phyloP scores from a whole-genome alignment of 2,797 vertebrate genomes.

The Bovichtus variegatus region DNA sequence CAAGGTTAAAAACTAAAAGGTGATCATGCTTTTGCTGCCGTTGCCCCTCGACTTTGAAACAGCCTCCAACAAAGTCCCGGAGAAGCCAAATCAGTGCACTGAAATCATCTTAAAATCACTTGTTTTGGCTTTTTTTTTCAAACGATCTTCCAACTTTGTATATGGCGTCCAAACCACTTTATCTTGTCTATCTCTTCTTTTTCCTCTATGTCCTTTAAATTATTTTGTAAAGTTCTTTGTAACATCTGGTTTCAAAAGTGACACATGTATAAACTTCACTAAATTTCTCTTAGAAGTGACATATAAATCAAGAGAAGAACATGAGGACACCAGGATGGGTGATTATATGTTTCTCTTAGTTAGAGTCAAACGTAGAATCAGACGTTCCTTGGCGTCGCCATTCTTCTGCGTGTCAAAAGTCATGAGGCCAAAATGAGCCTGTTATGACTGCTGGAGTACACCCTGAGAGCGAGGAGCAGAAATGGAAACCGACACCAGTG shows the following conservation, averaged over 20 bases:
- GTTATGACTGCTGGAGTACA: constrained; percentile 40
- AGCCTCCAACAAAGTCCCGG: not conserved
- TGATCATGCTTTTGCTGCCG: constrained; percentile 18
- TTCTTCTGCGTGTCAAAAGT: constrained; percentile 13
- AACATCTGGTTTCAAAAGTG: constrained; percentile 10
- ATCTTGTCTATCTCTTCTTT: not conserved
- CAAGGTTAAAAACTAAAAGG: constrained; percentile 25
- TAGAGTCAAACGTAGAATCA: constrained; percentile 57
- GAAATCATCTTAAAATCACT: not conserved
- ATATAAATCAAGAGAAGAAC: constrained; percentile 10
- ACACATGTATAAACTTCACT: constrained; percentile 18
- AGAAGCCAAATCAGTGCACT: not conserved
- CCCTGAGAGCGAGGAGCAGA: constrained; percentile 27
- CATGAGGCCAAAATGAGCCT: constrained; percentile 27
- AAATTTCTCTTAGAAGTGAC: constrained; percentile 11
- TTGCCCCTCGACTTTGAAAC: not conserved
- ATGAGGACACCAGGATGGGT: constrained; percentile 5
- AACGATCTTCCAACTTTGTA: not conserved
- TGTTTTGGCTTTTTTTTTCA: not conserved
- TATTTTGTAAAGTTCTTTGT: constrained; percentile 2
- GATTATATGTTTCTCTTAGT: constrained; percentile 52
- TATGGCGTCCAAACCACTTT: constrained; percentile 1
- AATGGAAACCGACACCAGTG: constrained; percentile 54
- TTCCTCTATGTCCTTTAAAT: not conserved
- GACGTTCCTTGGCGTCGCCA: constrained; percentile 41